A percentile compares a stretch with the other conserved stretches of the same genome.
These are phyloP conservation scores for Epinephelus moara DNA, from an alignment of 2,113 vertebrate genomes.

Conservation along the genomic window DNA sequence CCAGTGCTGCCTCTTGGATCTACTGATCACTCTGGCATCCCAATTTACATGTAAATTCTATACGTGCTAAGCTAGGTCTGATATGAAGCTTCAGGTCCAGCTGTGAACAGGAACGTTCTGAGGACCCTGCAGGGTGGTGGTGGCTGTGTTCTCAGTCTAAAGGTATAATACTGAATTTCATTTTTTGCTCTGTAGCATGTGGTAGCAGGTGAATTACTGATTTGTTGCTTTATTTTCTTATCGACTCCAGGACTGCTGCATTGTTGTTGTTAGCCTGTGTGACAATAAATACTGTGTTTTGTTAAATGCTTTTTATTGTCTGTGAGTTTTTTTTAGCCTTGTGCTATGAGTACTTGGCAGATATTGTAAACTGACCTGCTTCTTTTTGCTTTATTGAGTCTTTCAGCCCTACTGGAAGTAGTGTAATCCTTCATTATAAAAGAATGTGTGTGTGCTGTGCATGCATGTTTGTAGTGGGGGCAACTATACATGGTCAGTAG, in stretches of 20 bases:
- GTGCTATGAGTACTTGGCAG: background rate
- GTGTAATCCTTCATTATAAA: background rate
- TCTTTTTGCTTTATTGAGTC: background rate
- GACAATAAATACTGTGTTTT: background rate
- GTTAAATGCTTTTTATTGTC: background rate
- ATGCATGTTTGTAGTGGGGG: background rate
- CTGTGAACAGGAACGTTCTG: background rate
- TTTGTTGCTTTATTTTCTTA: background rate
- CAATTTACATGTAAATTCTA: background rate
- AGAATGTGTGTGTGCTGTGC: background rate
- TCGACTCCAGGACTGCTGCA: background rate
- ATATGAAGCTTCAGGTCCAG: background rate
- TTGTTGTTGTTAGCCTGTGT: background rate
- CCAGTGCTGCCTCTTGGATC: background rate
- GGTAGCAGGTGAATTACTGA: background rate
- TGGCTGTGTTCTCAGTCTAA: background rate
- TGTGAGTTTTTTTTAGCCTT: background rate
- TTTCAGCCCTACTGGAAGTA: background rate
- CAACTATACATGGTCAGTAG: background rate
- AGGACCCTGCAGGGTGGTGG: background rate
- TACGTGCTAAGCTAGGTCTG: background rate
- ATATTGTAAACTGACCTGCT: background rate
- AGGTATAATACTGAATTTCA: background rate
- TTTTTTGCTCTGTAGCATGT: too few relatives aligned
- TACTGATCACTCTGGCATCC: background rate